phyloP scores from a whole-genome alignment of 2,113 vertebrate species.

The Nesospiza acunhae region DNA sequence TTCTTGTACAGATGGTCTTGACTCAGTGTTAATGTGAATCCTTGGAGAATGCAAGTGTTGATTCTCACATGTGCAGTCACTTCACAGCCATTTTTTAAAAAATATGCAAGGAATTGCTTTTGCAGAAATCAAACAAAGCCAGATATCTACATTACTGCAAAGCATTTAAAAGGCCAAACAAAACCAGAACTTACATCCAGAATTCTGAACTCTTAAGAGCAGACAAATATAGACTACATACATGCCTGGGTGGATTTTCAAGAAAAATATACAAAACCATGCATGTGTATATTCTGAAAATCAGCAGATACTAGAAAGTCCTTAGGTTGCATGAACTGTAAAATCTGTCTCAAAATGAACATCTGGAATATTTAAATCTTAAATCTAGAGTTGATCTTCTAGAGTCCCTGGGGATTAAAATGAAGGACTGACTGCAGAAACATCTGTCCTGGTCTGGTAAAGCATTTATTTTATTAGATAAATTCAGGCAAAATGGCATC shows the following conservation, averaged over 20 bases:
- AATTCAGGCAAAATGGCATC: background rate
- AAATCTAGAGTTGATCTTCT: conserved; percentile 28
- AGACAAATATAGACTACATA: background rate
- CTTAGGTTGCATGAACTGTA: conserved; percentile 26
- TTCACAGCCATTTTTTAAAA: background rate
- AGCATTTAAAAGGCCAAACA: background rate
- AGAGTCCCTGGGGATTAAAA: background rate
- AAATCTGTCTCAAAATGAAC: conserved; percentile 42
- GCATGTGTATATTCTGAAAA: background rate
- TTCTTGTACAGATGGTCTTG: background rate
- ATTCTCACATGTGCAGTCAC: background rate
- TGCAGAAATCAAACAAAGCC: conserved; percentile 4
- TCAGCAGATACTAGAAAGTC: conserved; percentile 25
- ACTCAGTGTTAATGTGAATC: background rate
- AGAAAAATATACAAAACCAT: background rate
- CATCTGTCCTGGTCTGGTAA: conserved; percentile 41
- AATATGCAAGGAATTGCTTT: background rate
- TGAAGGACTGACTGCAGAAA: conserved; percentile 34
- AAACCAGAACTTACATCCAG: background rate
- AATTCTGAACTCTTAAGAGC: background rate
- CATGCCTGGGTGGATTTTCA: background rate
- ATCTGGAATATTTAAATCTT: conserved; percentile 59
- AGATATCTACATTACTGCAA: background rate
- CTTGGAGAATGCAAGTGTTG: background rate
- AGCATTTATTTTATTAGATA: background rate